Evolutionary conservation across 2,113 vertebrate species (phyloP), one percentile per base, ranked within the genome.

Genomic region (Macquaria ambigua): DNA sequence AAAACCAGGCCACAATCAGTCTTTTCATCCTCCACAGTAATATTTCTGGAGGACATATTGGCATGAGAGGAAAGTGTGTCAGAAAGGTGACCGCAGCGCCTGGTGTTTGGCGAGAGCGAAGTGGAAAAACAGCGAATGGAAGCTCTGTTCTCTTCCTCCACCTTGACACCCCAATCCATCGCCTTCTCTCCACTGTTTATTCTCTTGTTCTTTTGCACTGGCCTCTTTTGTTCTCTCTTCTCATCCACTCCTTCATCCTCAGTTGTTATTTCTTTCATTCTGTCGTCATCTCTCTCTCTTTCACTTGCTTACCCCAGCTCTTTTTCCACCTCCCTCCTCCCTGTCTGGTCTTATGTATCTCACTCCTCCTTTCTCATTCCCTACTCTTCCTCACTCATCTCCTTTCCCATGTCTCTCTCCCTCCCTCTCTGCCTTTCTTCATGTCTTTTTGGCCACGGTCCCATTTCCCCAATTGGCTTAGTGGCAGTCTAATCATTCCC

Each of bases 391-490:
- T 73, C 79, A 23, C 31, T 31, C 67, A 64, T 83, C 18, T 84
- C 52, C 46, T 23, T 31, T 34, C 28, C 50, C 0, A 16, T 58
- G 63, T 70, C 59, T 73, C 41, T 25, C 50, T 86, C 80, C 59
- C 62, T 68, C 31, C 34, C 70, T 75, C 53, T 39, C 63, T 78
- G 52, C 56, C 21, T 89, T 50, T 87, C 61, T 64, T 89, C 76
- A 64, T 86, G 81, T 91, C 82, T 88, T 89, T 85, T 86, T 95
- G 94, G 94, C 91, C 67, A 81, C 55, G 79, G 77, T 93, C 91
- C 93, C 82, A 71, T 83, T 89, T 87, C 86, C 87, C 89, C 93
- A 87, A 93, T 93, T 95, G 94, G 94, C 92, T 95, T 93, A 95
- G 93, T 81, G 77, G 88, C 82, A 86, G 93, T 90, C 90, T 94